Conservation (phyloP, 2,797 vertebrate genomes). For the Siniperca scherzeri region DNA sequence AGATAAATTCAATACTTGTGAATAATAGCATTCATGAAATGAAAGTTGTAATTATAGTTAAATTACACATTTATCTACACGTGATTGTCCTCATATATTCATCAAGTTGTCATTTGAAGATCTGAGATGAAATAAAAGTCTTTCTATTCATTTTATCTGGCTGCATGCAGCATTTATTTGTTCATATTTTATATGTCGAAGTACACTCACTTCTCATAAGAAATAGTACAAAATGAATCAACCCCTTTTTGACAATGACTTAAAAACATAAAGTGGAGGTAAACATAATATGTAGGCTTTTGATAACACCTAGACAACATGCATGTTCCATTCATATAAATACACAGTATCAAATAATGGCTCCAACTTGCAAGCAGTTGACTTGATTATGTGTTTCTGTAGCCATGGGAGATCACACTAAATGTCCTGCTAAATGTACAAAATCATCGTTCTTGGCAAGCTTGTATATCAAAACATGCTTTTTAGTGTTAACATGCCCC, state of each 20-base stretch:
- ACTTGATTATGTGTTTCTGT: constrained; percentile 57
- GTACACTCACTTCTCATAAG: constrained; percentile 85
- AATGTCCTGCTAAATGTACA: constrained; percentile 56
- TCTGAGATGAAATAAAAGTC: constrained; percentile 43
- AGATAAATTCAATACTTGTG: not conserved
- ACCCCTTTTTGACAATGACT: constrained; percentile 74
- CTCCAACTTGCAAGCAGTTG: constrained; percentile 76
- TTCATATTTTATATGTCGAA: constrained; percentile 83
- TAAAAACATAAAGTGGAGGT: constrained; percentile 76
- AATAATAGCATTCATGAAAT: not conserved
- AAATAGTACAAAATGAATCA: constrained; percentile 87
- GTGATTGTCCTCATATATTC: not conserved
- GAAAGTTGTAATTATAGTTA: not conserved
- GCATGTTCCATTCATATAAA: constrained; percentile 80
- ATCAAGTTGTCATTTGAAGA: not conserved
- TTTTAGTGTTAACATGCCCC: constrained; percentile 73
- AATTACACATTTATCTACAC: not conserved
- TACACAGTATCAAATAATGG: constrained; percentile 80
- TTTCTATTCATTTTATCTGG: constrained; percentile 65
- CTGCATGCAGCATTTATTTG: constrained; percentile 95
- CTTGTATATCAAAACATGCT: constrained; percentile 81
- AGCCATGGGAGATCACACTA: constrained; percentile 20
- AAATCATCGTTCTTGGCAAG: constrained; percentile 74
- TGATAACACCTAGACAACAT: constrained; percentile 78
- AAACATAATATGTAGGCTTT: constrained; percentile 65